Conservation (phyloP, 1,140 invertebrate species). For the Helicoverpa zea region DNA sequence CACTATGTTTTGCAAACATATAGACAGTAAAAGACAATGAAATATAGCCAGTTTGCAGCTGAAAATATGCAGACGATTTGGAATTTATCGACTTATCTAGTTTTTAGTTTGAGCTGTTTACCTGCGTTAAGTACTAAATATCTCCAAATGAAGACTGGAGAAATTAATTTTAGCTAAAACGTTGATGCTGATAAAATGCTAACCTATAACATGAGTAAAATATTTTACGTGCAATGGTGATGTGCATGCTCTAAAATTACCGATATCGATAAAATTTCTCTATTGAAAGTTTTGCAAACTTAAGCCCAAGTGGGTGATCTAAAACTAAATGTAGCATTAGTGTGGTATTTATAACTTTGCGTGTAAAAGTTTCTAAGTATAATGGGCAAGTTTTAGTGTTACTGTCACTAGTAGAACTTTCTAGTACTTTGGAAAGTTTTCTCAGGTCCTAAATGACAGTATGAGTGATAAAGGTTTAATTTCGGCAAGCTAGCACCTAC, state of each 20-base stretch:
- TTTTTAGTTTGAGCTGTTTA: no score
- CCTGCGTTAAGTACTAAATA: no score
- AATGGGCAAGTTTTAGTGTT: neutral
- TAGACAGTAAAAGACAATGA: neutral
- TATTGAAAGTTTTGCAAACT: neutral
- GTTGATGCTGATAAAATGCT: no score
- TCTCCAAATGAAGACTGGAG: no score
- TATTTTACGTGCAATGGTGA: no score
- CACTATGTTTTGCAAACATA: conserved; percentile 1
- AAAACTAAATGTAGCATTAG: neutral
- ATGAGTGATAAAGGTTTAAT: conserved; percentile 17
- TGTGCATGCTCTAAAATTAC: no score
- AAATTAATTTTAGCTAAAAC: no score
- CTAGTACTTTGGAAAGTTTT: neutral
- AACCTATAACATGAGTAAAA: no score
- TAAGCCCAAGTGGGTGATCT: neutral
- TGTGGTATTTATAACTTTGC: neutral
- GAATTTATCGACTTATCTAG: no score
- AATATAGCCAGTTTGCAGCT: neutral
- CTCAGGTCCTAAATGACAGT: neutral
- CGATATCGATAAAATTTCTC: no score
- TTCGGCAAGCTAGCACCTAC: neutral
- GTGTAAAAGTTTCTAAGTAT: conserved; percentile 2
- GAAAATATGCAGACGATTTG: conserved; percentile 8
- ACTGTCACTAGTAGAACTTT: neutral